Evolutionary conservation across 2,888 invertebrate genomes (phyloP), one percentile per base, ranked within the genome.

Genomic region (Lapara coniferarum): DNA sequence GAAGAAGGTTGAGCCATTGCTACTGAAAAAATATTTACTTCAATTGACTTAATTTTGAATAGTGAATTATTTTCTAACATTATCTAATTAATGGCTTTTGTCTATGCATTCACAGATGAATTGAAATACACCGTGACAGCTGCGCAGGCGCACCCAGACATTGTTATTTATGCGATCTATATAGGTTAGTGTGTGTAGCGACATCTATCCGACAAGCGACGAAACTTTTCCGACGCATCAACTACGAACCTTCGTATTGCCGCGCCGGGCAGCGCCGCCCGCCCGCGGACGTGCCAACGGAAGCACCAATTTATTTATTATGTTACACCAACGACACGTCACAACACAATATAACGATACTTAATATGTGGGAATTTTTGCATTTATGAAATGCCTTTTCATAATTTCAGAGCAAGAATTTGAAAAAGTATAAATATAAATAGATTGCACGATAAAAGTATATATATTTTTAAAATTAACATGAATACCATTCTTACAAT

Each of bases 181-280:
- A 75, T 87, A 87, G 89, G 89, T 90, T 89, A 88, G 84, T 85
- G 82, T 84, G 80, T 73, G 79, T 82, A 89, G 85, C 89, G 91
- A 85, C 92, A 92, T 91, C 91, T 91, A 86, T 82, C 75, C 75
- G 70, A 72, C 74, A 76, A 74, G 78, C 77, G 78, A 81, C 71
- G 83, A 84, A 89, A 82, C 78, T 56, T 51, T 66, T 46, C 30
- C 63, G 56, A 8, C 14, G 52, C 57, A 69, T 59, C 13, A 49
- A 10, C 6, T 55, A 67, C 44, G n/a, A 58, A 37, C 66, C 71
- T 70, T 58, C 71, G 59, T 56, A 53, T 51, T 52, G 30, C 12
- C 16, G 59, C 13, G 30, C 12, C 16, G 59, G 7, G 14, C 19
- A 19, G 49, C 19, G 55, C 55, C 55, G 55, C 55, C 19, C 55